A percentile compares a stretch with the other conserved stretches of the same genome.
phyloP scores from a whole-genome alignment of 2,888 invertebrate species.

The Polylopha cassiicola region DNA sequence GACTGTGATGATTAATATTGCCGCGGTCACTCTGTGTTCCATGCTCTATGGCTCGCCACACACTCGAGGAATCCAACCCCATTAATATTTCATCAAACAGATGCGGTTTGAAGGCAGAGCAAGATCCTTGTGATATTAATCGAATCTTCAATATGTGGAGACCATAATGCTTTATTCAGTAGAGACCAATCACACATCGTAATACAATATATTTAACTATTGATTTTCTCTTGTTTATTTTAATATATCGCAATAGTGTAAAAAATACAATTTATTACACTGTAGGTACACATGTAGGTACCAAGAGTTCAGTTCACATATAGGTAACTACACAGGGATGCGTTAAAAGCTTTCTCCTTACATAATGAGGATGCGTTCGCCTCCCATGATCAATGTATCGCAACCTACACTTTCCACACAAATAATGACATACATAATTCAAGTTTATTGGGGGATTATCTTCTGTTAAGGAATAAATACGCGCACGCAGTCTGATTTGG shows the following conservation, averaged over 20 bases:
- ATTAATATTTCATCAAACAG: constrained; percentile 68
- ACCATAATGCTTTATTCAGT: constrained; percentile 23
- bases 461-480: constrained; percentile 12
- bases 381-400: constrained; percentile 1
- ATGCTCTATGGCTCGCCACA: constrained; percentile 30
- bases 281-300: too few species aligned
- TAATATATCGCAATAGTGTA: too few species aligned
- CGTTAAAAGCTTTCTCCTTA: too few species aligned
- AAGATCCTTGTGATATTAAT: constrained; percentile 22
- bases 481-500: background rate
- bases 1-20: constrained; percentile 54
- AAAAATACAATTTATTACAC: too few species aligned
- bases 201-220: too few species aligned
- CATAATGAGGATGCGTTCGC: too few species aligned
- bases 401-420: constrained; percentile 3
- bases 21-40: constrained; percentile 38
- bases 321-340: too few species aligned
- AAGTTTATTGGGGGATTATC: constrained; percentile 17
- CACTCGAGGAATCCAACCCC: constrained; percentile 52
- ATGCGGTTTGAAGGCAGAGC: constrained; percentile 38
- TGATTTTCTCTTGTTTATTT: too few species aligned
- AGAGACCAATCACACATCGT: too few species aligned
- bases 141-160: constrained; percentile 23
- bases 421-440: constrained; percentile 10
- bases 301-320: too few species aligned